Conservation (phyloP, 2,888 invertebrate genomes). For the Pollenia angustigena region DNA sequence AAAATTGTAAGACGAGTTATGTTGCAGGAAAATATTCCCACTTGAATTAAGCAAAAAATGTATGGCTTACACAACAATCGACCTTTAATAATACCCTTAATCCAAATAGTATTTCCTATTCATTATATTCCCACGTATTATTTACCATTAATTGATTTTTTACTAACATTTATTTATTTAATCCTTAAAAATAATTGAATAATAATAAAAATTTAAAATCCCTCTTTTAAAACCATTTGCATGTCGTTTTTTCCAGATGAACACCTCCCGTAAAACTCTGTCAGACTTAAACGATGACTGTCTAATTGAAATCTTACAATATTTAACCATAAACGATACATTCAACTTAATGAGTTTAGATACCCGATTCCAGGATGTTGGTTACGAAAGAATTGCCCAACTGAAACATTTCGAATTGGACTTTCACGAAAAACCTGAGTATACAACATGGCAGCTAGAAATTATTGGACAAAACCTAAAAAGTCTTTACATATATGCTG, state of each 20-base stretch:
- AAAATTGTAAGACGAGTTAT: too few relatives aligned
- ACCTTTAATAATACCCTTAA: too few relatives aligned
- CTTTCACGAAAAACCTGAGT: slow-evolving; percentile 64
- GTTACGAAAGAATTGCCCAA: slow-evolving; percentile 64
- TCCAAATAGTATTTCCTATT: too few relatives aligned
- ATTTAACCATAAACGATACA: slow-evolving; percentile 64
- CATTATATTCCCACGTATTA: too few relatives aligned
- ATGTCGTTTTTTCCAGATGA: slow-evolving; percentile 25
- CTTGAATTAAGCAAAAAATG: too few relatives aligned
- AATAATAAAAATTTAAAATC: too few relatives aligned
- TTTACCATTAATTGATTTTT: too few relatives aligned
- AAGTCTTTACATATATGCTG: slow-evolving; percentile 63
- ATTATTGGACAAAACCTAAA: slow-evolving; percentile 68
- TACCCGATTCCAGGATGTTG: slow-evolving; percentile 59
- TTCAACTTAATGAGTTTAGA: slow-evolving; percentile 63
- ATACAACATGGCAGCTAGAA: slow-evolving; percentile 58
- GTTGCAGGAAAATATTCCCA: too few relatives aligned
- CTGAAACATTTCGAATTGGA: slow-evolving; percentile 62
- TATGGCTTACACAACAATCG: too few relatives aligned
- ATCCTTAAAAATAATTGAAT: too few relatives aligned
- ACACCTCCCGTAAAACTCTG: background rate
- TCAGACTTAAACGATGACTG: slow-evolving; percentile 74
- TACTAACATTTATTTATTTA: too few relatives aligned
- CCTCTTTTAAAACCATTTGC: too few relatives aligned
- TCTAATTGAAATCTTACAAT: slow-evolving; percentile 68